phyloP scores from a whole-genome alignment of 2,113 vertebrate genomes.

The Caloenas nicobarica region DNA sequence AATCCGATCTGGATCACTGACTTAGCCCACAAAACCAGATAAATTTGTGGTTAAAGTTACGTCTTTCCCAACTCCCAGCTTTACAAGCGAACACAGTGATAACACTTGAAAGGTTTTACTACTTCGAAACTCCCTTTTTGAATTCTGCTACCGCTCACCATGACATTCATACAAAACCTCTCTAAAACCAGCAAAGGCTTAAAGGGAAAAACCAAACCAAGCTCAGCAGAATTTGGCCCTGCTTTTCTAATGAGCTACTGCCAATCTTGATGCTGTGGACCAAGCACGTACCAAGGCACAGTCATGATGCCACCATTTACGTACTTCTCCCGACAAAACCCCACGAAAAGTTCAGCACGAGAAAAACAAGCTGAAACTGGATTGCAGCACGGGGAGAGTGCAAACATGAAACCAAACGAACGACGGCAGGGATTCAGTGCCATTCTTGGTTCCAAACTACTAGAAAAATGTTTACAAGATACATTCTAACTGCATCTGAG shows the following conservation, averaged over 20 bases:
- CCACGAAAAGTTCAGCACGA: neutral
- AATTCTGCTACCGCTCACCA: neutral
- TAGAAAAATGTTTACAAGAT: neutral
- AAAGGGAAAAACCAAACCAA: neutral
- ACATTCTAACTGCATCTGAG: neutral
- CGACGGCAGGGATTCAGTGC: neutral
- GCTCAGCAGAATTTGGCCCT: neutral
- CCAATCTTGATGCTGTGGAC: neutral
- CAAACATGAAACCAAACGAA: neutral
- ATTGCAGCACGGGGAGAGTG: neutral
- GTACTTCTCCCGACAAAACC: neutral
- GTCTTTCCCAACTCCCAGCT: neutral
- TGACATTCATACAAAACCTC: neutral
- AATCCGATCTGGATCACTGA: constrained; percentile 26
- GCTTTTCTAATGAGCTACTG: neutral
- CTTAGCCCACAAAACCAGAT: neutral
- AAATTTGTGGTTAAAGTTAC: neutral
- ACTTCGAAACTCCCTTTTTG: neutral
- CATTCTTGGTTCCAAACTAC: neutral
- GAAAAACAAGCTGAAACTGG: neutral
- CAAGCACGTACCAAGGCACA: neutral
- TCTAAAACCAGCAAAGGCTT: neutral
- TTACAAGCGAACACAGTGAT: neutral
- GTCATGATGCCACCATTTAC: neutral
- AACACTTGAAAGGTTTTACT: neutral